Conservation (phyloP, 2,113 vertebrate genomes). For the Rynchops niger region DNA sequence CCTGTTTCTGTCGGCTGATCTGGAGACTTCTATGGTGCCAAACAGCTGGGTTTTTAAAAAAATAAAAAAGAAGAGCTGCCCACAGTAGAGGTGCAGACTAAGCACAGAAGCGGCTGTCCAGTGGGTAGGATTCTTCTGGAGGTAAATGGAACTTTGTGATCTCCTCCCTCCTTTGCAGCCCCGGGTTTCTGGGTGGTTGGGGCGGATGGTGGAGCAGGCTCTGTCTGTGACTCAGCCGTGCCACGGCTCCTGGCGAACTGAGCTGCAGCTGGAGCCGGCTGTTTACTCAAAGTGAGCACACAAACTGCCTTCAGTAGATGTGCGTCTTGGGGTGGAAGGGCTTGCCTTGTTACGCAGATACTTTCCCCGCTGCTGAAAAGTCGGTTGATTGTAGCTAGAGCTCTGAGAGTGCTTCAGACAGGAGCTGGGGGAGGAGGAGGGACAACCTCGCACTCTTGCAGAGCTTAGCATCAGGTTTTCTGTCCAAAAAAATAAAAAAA, state of each 20-base stretch:
- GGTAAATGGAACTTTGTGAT: neutral
- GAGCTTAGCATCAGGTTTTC: neutral
- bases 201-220: neutral
- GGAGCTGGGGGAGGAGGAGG: neutral
- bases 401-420: neutral
- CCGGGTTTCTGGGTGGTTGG: neutral
- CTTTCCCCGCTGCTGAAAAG: neutral
- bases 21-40: neutral
- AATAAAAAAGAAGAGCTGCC: neutral
- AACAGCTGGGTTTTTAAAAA: neutral
- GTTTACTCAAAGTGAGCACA: neutral
- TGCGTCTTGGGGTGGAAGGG: neutral
- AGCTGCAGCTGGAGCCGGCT: neutral
- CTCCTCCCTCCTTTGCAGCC: neutral
- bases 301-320: neutral
- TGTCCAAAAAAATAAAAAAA: neutral
- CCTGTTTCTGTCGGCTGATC: neutral
- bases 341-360: neutral
- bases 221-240: neutral
- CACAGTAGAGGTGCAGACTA: neutral
- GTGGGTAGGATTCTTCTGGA: neutral
- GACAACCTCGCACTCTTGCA: neutral
- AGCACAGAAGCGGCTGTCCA: neutral
- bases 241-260: neutral
- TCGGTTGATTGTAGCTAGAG: neutral